Base-by-base conservation (phyloP, 1,140 invertebrate genomes). In the Drosophila bocqueti region DNA sequence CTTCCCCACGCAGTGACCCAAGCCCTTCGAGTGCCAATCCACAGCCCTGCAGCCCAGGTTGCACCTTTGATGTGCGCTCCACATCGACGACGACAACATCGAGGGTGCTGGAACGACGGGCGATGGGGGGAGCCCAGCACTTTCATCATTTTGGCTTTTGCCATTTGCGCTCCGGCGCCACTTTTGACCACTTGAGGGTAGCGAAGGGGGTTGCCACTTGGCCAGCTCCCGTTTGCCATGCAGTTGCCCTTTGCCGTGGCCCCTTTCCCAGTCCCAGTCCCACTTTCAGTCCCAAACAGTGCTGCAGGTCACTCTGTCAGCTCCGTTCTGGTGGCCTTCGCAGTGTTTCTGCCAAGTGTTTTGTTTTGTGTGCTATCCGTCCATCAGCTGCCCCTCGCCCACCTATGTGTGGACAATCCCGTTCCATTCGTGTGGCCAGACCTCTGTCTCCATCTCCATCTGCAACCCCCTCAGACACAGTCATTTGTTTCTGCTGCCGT, bases 91-190 rank as follows among this genome's bases (percentile, higher is more conserved):
- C 74, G 58, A 83, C 76, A 79, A 71, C 81, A 69, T 76, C 61
- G 38, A 40, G 52, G 54, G 31, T 40, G 50, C 18, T 58, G 66
- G 31, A 46, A 40, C 34, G 63, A 45, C 15, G 29, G 13, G 40
- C 47, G 26, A 18, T 57, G 63, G 31, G 34, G 67, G 38, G 54
- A 47, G 67, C 43, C 42, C 29, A 77, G 83, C 83, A 87, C 84
- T 87, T 87, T 87, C 81, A 89, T 87, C 84, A 87, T 86, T 86
- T 77, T 89, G 83, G 83, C 83, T 86, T 86, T 86, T 83, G 84
- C 83, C 84, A 89, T 87, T 89, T 87, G 77, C 61, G 75, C 74
- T 69, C 62, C 73, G 68, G 75, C 83, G 83, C 83, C 82, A 81
- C 79, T 86, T 85, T 79, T 86, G 83, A 85, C 79, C 82, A 87